Base-by-base conservation (phyloP, 2,113 vertebrate species). In the Isichthys henryi region DNA sequence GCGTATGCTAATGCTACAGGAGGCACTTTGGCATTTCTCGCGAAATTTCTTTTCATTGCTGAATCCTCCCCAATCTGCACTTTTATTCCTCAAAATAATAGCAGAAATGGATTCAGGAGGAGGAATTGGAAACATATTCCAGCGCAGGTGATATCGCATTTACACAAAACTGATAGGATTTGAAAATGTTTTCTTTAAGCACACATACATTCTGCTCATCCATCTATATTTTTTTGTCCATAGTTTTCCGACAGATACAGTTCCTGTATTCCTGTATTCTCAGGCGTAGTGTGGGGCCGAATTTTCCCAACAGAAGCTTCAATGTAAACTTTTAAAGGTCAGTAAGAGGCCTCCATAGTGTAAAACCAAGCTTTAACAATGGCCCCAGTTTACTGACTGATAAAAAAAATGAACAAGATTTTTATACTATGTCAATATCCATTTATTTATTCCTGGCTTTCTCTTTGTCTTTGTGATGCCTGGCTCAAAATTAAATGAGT, bases 151-250 rank as follows among this genome's bases (percentile, higher is more conserved):
- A 80, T 39, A 77, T 48, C 82, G 48, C 43, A 23, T 48, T 46
- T 43, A n/a, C 82, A 46, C 21, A 48, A 43, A 84, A 48, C 19
- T 0, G 21, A 23, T 7, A 84, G 39, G 7, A 43, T 84, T n/a
- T 84, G 62, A 70, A 31, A 70, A 70, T 70, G 82, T 48, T 84
- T 84, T 23, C 82, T 48, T 84, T 48, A 84, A 84, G 82, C 82
- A 84, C 23, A 48, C 82, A 48, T n/a, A n/a, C 21, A 17, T 43
- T 19, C 74, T 43, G 35, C 35, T 80, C 74, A 39, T 80, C 31
- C 6, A 5, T 80, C 15, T 43, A 35, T 84, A 23, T 84, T 46
- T 84, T 84, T 46, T 48, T n/a, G 82, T 48, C 82, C 45, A 4
- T 23, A 46, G 39, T 84, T 23, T 84, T 84, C 21, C 80, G 17